Conservation (phyloP, 2,113 vertebrate species). For the Pitta sordida region DNA sequence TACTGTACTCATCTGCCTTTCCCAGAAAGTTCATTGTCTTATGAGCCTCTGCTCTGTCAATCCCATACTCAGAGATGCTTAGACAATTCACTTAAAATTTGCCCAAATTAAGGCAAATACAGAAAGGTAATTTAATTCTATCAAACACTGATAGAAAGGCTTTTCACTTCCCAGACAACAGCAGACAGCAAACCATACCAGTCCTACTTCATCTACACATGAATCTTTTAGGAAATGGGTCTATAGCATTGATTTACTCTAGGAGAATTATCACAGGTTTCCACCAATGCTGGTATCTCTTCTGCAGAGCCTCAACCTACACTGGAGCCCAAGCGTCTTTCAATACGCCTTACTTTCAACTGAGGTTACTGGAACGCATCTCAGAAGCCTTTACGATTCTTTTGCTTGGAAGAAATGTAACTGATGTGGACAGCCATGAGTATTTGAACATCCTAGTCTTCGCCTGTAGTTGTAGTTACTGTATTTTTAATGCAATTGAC, state of each 20-base stretch:
- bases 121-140: not conserved
- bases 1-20: not conserved
- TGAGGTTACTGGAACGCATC: not conserved
- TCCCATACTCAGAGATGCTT: not conserved
- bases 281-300: not conserved
- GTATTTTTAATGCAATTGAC: not conserved
- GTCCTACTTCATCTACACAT: not conserved
- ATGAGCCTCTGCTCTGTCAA: not conserved
- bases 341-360: not conserved
- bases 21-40: not conserved
- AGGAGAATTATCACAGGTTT: not conserved
- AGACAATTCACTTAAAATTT: not conserved
- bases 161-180: not conserved
- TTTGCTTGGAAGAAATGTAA: not conserved
- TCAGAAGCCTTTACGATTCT: not conserved
- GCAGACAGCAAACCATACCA: not conserved
- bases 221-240: not conserved
- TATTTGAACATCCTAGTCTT: not conserved
- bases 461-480: not conserved
- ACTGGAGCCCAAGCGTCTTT: not conserved
- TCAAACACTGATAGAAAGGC: not conserved
- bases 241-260: not conserved
- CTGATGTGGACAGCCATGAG: not conserved
- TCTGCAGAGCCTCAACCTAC: not conserved
- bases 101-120: not conserved